Evolutionary conservation across 2,113 vertebrate species (phyloP).

Genomic region (Ursus arctos): DNA sequence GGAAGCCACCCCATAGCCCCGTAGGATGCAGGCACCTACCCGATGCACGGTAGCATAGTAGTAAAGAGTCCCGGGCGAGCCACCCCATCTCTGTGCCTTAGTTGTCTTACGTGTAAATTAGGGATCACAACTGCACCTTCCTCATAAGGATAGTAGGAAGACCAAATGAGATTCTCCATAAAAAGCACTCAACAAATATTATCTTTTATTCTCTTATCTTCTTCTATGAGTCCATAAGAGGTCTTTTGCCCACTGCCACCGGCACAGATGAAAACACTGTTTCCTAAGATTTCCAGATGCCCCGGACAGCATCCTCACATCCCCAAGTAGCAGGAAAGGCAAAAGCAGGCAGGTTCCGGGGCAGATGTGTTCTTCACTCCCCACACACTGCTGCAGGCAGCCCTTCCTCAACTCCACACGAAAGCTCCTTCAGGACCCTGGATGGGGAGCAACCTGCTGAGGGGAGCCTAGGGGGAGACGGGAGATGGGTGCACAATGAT

Average conservation of each 20-base stretch:
- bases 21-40: fast-evolving
- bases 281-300: not conserved
- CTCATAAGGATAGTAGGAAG: not conserved
- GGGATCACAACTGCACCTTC: not conserved
- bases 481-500: fast-evolving
- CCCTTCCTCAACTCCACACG: not conserved
- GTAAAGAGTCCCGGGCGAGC: not conserved
- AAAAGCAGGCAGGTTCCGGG: fast-evolving
- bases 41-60: fast-evolving
- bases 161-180: not conserved
- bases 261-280: not conserved
- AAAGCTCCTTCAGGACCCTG: not conserved
- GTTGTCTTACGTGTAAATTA: not conserved
- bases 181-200: not conserved
- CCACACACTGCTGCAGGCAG: not conserved
- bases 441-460: not conserved
- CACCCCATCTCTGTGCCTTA: not conserved
- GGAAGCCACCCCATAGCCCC: not conserved
- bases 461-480: not conserved
- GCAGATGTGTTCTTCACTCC: fast-evolving
- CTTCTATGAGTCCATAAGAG: not conserved
- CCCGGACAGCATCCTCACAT: fast-evolving
- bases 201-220: not conserved
- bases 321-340: fast-evolving
- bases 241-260: not conserved